Conservation (phyloP, 2,797 vertebrate species). For the Ctenochaetus hawaiiensis region DNA sequence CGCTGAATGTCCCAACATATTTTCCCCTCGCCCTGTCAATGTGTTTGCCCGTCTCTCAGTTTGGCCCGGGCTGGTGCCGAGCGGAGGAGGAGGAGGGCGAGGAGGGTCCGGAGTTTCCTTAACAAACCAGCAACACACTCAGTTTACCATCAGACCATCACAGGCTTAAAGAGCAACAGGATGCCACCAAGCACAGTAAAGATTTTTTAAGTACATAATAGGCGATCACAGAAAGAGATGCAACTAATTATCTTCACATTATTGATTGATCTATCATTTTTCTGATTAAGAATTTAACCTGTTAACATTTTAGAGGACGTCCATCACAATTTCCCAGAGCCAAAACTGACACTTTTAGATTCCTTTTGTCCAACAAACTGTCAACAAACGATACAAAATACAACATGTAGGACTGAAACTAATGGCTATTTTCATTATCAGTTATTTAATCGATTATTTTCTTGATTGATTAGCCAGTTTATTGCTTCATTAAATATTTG, state of each 20-base stretch:
- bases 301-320: not conserved
- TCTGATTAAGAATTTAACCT: not conserved
- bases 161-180: conserved; percentile 10
- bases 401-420: not conserved
- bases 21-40: conserved; percentile 73
- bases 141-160: conserved; percentile 25
- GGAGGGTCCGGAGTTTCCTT: conserved; percentile 29
- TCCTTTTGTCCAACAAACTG: not conserved
- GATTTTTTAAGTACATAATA: not conserved
- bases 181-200: not conserved
- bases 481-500: not conserved
- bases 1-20: conserved; percentile 74
- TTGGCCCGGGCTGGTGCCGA: conserved; percentile 33
- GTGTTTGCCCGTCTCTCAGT: conserved; percentile 67
- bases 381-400: not conserved
- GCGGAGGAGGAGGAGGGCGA: conserved; percentile 39
- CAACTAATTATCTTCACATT: not conserved
- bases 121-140: conserved; percentile 41
- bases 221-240: not conserved
- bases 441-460: not conserved
- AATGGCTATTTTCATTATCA: not conserved
- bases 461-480: not conserved
- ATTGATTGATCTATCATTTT: not conserved
- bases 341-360: not conserved
- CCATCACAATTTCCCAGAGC: not conserved